Base-by-base conservation (phyloP, 1,140 invertebrate genomes). In the Belonocnema kinseyi region DNA sequence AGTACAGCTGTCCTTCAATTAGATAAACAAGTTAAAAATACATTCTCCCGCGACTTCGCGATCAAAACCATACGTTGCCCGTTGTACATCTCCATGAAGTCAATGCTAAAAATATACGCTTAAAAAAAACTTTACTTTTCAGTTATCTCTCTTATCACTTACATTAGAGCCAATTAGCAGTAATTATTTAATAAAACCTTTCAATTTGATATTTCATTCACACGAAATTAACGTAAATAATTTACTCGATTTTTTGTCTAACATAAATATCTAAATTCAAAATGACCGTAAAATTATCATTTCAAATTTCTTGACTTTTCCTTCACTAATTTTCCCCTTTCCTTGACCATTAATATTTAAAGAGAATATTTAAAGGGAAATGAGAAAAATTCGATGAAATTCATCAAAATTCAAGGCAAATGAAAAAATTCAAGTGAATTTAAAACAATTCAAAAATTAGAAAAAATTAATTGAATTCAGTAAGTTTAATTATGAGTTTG, bases 91-190 rank as follows among this genome's bases (percentile, higher is more conserved):
- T 58, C 13, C 56, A 26, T 58, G 21, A 40, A 40, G 58, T 66
- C 58, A 66, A 33, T 33, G 21, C 21, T 40, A 66, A 40, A 66
- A 66, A 66, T 66, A 66, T 40, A 33, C 16, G 58, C 58, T 66
- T 66, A 66, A 7, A 66, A n/a, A 33, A 33, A 33, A 33, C 58
- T 66, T 66, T 66, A 66, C 58, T 40, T 66, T 14, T 21, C 58
- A 66, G 40, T 40, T 33, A 66, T 66, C 12, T 66, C 13, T 40
- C 13, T 66, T 66, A 66, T 66, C 58, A 40, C 13, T 66, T 6
- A 13, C 58, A 66, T 33, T 40, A 66, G 26, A 21, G 16, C 21
- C 58, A 66, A 66, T 66, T 66, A 66, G 14, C 58, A 16, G 14
- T 16, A 7, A 66, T 66, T 66, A 33, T 16, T 33, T 58, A 21